A percentile compares a stretch with the other conserved stretches of the same genome.
phyloP scores from a whole-genome alignment of 1,140 invertebrate genomes.

The Heliconius melpomene region DNA sequence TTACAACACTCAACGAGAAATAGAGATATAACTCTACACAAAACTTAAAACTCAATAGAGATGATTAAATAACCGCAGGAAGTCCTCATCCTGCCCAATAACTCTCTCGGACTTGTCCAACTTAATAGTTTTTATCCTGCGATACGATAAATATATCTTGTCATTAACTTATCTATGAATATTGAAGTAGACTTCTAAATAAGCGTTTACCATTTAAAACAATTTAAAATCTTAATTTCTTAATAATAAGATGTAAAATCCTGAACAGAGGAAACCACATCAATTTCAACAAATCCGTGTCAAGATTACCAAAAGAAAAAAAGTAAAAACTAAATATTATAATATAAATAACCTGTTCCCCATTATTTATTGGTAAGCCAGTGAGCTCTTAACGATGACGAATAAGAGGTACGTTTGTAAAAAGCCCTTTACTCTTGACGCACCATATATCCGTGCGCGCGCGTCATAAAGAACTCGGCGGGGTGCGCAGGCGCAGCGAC shows the following conservation, averaged over 20 bases:
- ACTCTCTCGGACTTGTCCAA: conserved; percentile 42
- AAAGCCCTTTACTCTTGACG: conserved; percentile 69
- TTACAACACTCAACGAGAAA: not conserved
- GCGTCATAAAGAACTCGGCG: conserved; percentile 71
- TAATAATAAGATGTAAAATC: conserved; percentile 31
- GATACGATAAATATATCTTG: conserved; percentile 41
- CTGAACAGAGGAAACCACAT: conserved; percentile 44
- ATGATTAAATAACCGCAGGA: conserved; percentile 39
- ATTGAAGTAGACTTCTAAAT: conserved; percentile 46
- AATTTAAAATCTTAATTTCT: not conserved
- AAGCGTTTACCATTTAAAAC: not conserved
- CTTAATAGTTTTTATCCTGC: conserved; percentile 32
- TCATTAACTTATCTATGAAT: conserved; percentile 61
- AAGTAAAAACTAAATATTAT: conserved; percentile 13
- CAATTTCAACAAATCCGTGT: conserved; percentile 71
- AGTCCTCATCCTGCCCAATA: conserved; percentile 45
- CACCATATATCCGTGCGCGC: conserved; percentile 72
- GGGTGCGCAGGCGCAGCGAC: conserved; percentile 66
- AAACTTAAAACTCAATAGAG: conserved; percentile 27
- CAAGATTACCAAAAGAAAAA: conserved; percentile 59
- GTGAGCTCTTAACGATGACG: conserved; percentile 71
- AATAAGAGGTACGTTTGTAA: conserved; percentile 75
- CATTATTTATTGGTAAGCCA: conserved; percentile 40
- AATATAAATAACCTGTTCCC: conserved; percentile 43
- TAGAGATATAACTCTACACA: conserved; percentile 21